These are phyloP conservation scores for Pseudachorutes palmiensis DNA, from an alignment of 1,140 invertebrate genomes.

Conservation along the genomic window DNA sequence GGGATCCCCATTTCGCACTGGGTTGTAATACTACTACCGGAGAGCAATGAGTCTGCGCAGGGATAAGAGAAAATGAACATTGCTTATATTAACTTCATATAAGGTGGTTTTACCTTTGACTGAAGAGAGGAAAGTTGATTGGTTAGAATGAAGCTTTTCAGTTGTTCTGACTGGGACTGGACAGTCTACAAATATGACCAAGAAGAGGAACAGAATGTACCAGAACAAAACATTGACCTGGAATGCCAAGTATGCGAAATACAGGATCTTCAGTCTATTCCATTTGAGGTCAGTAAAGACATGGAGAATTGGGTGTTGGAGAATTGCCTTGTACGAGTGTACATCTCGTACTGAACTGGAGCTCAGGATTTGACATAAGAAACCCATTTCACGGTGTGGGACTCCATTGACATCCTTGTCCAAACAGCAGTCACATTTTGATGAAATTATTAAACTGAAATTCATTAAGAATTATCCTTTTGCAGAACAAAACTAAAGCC, in stretches of 20 bases:
- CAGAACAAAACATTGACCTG: conserved; percentile 22
- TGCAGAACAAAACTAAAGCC: no score
- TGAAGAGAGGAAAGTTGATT: neutral
- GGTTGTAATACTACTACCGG: neutral
- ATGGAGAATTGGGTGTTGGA: conserved; percentile 29
- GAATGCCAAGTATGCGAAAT: conserved; percentile 16
- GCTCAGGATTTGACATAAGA: conserved; percentile 20
- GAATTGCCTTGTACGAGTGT: conserved; percentile 13
- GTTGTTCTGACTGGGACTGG: conserved; percentile 1
- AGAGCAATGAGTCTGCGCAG: neutral
- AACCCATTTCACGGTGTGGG: conserved; percentile 26
- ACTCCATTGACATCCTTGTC: no score
- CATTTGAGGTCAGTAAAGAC: conserved; percentile 32
- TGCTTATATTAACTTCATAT: no score
- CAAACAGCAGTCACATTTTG: no score
- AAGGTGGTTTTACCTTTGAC: conserved; percentile 10
- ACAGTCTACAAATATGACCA: conserved; percentile 26
- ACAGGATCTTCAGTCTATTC: conserved; percentile 23
- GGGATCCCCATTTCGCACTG: conserved; percentile 12
- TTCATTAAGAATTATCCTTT: no score
- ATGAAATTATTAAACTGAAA: no score
- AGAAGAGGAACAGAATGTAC: conserved; percentile 19
- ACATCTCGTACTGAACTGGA: neutral
- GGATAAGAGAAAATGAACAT: neutral
- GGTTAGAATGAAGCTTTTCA: neutral